Conservation (phyloP, 2,113 vertebrate species). For the Cyanoramphus novaezelandiae region DNA sequence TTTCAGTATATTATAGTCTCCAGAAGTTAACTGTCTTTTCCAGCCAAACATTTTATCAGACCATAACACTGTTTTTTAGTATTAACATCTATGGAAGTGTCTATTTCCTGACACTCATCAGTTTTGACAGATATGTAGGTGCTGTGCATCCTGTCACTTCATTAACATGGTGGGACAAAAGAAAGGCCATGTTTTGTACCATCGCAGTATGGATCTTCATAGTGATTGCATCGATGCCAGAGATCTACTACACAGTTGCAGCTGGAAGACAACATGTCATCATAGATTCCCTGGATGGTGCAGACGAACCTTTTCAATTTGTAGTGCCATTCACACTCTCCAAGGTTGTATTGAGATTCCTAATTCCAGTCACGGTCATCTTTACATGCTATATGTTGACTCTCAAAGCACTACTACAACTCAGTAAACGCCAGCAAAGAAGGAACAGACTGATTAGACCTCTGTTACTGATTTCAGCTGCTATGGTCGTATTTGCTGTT, state of each 20-base stretch:
- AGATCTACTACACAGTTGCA: conserved; percentile 68
- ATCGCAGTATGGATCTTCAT: conserved; percentile 66
- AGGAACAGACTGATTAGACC: conserved; percentile 63
- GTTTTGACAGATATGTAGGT: conserved; percentile 78
- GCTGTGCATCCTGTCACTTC: conserved; percentile 79
- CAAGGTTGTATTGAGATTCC: conserved; percentile 70
- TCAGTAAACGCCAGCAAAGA: conserved; percentile 32
- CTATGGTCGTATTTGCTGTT: conserved; percentile 76
- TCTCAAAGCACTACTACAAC: conserved; percentile 61
- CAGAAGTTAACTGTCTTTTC: conserved; percentile 16
- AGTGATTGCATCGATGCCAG: conserved; percentile 53
- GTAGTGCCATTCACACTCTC: conserved; percentile 51
- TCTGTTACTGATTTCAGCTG: conserved; percentile 71
- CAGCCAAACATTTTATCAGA: conserved; percentile 67
- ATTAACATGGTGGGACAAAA: conserved; percentile 77
- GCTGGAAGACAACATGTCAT: background rate
- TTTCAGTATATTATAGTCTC: conserved; percentile 74
- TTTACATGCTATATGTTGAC: conserved; percentile 73
- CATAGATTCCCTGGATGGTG: conserved; percentile 45
- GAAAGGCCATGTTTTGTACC: conserved; percentile 73
- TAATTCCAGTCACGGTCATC: conserved; percentile 74
- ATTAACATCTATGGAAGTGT: conserved; percentile 81
- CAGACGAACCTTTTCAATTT: conserved; percentile 54
- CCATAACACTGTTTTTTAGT: conserved; percentile 77
- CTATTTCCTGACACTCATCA: conserved; percentile 80